These are phyloP conservation scores for Andricus grossulariae DNA, from an alignment of 1,140 invertebrate genomes.

Conservation along the genomic window DNA sequence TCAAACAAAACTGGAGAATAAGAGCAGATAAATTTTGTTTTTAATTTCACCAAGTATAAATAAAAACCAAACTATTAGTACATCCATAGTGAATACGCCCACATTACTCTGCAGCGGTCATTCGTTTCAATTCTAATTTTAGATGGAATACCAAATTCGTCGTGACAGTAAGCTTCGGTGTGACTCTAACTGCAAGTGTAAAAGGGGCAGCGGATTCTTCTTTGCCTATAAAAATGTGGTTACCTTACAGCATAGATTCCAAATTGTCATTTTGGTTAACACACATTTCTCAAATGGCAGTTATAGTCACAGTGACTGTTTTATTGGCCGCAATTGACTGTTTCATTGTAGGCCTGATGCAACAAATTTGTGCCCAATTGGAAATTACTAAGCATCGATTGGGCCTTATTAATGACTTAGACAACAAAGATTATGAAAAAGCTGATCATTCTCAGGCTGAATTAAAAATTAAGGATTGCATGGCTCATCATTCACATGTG, in stretches of 20 bases:
- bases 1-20: no score
- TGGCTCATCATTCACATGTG: background rate
- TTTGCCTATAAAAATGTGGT: background rate
- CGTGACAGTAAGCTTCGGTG: no score
- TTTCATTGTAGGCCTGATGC: background rate
- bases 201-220: background rate
- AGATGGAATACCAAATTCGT: no score
- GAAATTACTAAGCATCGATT: background rate
- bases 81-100: no score
- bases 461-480: background rate
- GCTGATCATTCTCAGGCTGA: background rate
- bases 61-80: no score
- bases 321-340: background rate
- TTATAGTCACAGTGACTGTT: background rate
- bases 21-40: no score
- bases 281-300: background rate
- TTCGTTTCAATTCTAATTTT: no score
- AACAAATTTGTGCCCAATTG: slow-evolving; percentile 1
- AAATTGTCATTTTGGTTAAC: background rate
- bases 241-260: background rate
- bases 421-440: background rate
- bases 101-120: no score
- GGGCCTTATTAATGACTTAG: background rate
- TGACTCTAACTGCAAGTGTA: background rate
- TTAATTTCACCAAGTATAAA: no score